phyloP scores from a whole-genome alignment of 2,113 vertebrate species.

The Pelodiscus sinensis region DNA sequence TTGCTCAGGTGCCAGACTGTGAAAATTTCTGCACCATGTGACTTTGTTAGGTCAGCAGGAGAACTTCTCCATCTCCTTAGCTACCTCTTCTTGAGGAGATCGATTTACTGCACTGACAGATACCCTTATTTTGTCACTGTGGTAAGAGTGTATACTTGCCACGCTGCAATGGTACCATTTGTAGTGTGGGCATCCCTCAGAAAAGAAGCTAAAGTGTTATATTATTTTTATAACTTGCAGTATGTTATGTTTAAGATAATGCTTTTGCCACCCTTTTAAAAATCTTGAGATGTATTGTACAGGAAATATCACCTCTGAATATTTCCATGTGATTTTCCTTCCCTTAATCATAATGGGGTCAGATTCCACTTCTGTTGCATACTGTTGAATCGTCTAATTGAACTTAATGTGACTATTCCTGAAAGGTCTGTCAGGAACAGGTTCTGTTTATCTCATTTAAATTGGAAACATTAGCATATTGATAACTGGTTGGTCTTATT shows the following conservation, averaged over 20 bases:
- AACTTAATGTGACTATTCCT: not conserved
- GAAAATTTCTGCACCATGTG: not conserved
- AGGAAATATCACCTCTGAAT: not conserved
- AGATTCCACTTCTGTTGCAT: not conserved
- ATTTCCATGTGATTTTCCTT: not conserved
- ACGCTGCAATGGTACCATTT: not conserved
- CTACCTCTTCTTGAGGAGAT: not conserved
- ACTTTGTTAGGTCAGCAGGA: not conserved
- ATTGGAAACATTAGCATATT: not conserved
- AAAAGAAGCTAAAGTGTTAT: not conserved
- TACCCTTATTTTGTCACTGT: not conserved
- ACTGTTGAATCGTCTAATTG: not conserved
- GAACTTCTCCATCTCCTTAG: not conserved
- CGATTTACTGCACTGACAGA: not conserved
- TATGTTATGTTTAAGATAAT: not conserved
- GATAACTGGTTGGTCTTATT: not conserved
- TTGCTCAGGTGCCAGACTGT: not conserved
- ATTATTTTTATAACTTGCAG: not conserved
- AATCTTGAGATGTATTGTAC: not conserved
- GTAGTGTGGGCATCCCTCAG: not conserved
- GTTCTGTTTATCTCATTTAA: not conserved
- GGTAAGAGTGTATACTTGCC: not conserved
- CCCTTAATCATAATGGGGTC: not conserved
- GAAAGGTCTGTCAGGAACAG: not conserved
- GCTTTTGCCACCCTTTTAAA: not conserved